Evolutionary conservation across 2,113 vertebrate species (phyloP).

Genomic region (Euleptes europaea): DNA sequence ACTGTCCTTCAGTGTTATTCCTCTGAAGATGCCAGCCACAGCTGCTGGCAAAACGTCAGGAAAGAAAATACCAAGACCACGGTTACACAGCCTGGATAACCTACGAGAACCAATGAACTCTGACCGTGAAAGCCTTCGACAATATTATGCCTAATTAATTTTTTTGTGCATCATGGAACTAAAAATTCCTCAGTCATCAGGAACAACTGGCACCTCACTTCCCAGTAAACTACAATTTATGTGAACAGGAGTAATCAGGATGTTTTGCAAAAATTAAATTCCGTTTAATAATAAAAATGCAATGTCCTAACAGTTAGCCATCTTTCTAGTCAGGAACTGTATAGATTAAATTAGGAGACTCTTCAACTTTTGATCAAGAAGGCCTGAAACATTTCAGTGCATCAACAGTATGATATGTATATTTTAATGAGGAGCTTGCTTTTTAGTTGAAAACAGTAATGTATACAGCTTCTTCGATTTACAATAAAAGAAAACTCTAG

Average conservation of each 20-base stretch:
- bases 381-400: not conserved
- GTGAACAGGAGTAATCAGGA: not conserved
- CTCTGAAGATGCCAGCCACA: too few species aligned
- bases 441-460: not conserved
- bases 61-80: too few species aligned
- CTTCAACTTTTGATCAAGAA: constrained; percentile 17
- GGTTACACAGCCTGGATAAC: too few species aligned
- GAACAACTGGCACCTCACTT: not conserved
- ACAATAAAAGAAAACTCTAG: not conserved
- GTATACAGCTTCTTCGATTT: not conserved
- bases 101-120: rapidly evolving
- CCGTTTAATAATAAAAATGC: rapidly evolving
- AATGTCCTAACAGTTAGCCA: not conserved
- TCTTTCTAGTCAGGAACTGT: not conserved
- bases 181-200: not conserved
- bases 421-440: not conserved
- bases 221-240: not conserved
- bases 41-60: too few species aligned
- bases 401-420: not conserved
- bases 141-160: too few species aligned
- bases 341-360: not conserved
- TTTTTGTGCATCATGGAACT: too few species aligned
- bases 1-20: too few species aligned
- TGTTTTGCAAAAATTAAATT: not conserved
- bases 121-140: too few species aligned